A percentile compares a stretch with the other conserved stretches of the same genome.
These are phyloP conservation scores for Geococcyx californianus DNA, from an alignment of 2,113 vertebrate species.

Conservation along the genomic window DNA sequence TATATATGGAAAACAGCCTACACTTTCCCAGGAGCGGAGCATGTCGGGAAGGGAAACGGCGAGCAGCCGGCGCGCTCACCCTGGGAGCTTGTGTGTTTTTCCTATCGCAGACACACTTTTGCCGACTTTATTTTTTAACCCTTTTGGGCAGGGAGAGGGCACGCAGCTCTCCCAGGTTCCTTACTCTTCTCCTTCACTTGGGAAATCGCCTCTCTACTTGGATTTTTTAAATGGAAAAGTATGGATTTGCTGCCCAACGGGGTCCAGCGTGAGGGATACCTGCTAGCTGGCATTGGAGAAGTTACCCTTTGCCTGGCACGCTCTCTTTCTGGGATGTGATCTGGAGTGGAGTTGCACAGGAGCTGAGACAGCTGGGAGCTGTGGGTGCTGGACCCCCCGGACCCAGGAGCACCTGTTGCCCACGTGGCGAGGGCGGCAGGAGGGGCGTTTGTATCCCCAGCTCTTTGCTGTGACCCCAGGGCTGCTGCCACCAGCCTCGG, in stretches of 20 bases:
- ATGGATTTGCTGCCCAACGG: accelerated
- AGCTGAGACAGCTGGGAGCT: background rate
- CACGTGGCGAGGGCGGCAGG: background rate
- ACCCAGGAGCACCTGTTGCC: background rate
- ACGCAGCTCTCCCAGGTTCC: accelerated
- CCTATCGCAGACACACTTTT: constrained; percentile 29
- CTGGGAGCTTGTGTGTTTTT: constrained; percentile 41
- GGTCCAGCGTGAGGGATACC: accelerated
- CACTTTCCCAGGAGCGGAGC: constrained; percentile 74
- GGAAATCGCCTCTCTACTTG: background rate
- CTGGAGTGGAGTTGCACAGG: accelerated
- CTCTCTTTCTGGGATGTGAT: background rate
- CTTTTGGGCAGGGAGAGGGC: background rate
- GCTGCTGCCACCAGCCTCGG: background rate
- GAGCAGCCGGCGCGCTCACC: constrained; percentile 32
- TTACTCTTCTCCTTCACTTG: background rate
- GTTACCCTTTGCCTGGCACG: accelerated
- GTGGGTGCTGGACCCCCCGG: background rate
- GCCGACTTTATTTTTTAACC: constrained; percentile 32
- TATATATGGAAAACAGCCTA: constrained; percentile 79
- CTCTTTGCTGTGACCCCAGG: background rate
- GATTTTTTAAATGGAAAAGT: background rate
- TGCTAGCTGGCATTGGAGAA: accelerated
- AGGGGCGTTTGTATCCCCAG: background rate
- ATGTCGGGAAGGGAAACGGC: constrained; percentile 41